A percentile compares a stretch with the other conserved stretches of the same genome.
Evolutionary conservation across 2,797 vertebrate species (phyloP).

Genomic region (Coregonus sp.): DNA sequence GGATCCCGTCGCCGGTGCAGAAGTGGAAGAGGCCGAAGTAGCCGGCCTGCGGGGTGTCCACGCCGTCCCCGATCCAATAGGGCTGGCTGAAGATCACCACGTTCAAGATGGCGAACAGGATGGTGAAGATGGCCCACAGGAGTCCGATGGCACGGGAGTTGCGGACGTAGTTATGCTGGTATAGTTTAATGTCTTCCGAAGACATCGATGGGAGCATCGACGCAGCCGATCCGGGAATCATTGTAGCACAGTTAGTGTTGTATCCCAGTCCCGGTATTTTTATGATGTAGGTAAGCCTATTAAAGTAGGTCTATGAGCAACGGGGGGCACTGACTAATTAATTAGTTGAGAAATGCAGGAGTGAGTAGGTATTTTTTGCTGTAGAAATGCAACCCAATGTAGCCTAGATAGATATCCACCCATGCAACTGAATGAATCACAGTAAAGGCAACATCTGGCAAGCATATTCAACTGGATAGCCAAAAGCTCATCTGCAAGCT

Average conservation of each 20-base stretch:
- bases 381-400: neutral
- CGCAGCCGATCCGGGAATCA: constrained; percentile 81
- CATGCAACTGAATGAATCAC: constrained; percentile 27
- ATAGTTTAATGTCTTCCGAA: constrained; percentile 93
- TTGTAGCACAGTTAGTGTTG: constrained; percentile 56
- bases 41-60: constrained; percentile 92
- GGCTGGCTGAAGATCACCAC: constrained; percentile 96
- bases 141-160: constrained; percentile 96
- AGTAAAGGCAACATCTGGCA: constrained; percentile 62
- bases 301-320: neutral
- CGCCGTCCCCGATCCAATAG: constrained; percentile 95
- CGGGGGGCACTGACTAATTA: neutral
- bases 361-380: neutral
- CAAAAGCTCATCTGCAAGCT: neutral
- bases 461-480: constrained; percentile 51
- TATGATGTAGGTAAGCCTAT: constrained; percentile 11
- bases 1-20: constrained; percentile 88
- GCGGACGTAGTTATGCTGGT: constrained; percentile 94
- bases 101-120: constrained; percentile 94
- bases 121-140: constrained; percentile 96
- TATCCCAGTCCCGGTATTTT: constrained; percentile 17
- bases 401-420: neutral
- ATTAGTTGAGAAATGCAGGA: neutral
- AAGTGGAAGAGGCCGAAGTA: constrained; percentile 98
- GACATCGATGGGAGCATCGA: constrained; percentile 85